Evolutionary conservation across 2,797 vertebrate species (phyloP).

Genomic region (Ptychobarbus kaznakovi): DNA sequence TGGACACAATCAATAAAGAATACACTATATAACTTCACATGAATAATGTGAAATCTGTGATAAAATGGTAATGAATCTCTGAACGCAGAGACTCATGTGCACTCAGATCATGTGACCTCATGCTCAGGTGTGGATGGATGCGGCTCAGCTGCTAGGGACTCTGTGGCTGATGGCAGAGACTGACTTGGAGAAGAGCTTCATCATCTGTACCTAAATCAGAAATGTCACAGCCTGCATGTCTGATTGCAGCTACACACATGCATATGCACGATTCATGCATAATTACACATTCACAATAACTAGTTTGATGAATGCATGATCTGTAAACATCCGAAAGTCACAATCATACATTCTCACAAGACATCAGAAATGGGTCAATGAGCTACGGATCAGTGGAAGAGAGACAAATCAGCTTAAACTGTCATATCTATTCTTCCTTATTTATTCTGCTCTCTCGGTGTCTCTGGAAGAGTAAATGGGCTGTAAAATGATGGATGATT

Average conservation of each 20-base stretch:
- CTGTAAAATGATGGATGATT: constrained; percentile 81
- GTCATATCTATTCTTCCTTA: neutral
- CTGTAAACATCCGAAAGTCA: neutral
- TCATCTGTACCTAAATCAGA: constrained; percentile 52
- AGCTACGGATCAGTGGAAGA: neutral
- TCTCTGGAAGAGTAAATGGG: constrained; percentile 75
- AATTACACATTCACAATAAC: neutral
- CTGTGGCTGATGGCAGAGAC: constrained; percentile 57
- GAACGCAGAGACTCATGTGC: neutral
- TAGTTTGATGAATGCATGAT: constrained; percentile 8
- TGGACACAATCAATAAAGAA: neutral
- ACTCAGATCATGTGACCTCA: neutral
- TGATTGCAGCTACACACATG: neutral
- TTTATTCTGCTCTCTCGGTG: neutral
- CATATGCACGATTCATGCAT: constrained; percentile 7
- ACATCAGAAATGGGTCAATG: neutral
- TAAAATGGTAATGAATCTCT: neutral
- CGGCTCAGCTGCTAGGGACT: constrained; percentile 54
- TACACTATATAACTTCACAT: neutral
- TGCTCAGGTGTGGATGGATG: constrained; percentile 52
- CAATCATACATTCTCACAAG: constrained; percentile 7
- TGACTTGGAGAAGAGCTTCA: constrained; percentile 51
- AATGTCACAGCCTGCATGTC: constrained; percentile 26
- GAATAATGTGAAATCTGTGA: neutral
- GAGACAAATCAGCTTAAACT: neutral